Percentiles rank a stretch among this genome's conserved stretches.
phyloP scores from a whole-genome alignment of 1,140 invertebrate genomes.

The Callitettix versicolor region DNA sequence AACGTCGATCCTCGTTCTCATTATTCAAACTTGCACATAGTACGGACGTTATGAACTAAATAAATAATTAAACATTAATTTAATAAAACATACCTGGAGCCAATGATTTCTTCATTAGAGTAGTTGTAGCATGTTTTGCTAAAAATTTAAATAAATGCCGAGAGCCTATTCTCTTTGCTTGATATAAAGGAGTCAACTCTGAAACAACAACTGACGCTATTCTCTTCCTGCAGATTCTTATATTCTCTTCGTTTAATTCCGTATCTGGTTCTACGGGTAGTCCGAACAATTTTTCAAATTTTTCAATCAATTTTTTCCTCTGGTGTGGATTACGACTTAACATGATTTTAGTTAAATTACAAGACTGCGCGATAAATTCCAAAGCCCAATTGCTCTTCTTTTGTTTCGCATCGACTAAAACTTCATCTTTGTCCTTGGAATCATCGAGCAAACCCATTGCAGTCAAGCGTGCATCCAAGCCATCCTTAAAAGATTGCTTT shows the following conservation, averaged over 20 bases:
- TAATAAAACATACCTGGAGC: conserved; percentile 3
- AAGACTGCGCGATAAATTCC: conserved; percentile 1
- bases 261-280: neutral
- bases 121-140: neutral
- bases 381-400: neutral
- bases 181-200: conserved; percentile 2
- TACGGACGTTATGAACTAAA: no score
- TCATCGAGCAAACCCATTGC: neutral
- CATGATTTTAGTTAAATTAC: neutral
- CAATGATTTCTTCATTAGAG: conserved; percentile 1
- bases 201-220: conserved; percentile 1
- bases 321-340: neutral
- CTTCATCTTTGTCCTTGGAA: neutral
- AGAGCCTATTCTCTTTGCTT: neutral
- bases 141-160: neutral
- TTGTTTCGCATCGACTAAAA: neutral
- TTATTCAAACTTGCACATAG: no score
- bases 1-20: no score
- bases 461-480: neutral
- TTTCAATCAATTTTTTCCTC: neutral
- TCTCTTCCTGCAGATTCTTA: conserved; percentile 2
- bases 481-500: neutral
- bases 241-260: conserved; percentile 1
- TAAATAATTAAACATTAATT: no score
- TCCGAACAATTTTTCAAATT: conserved; percentile 1